Evolutionary conservation across 2,888 invertebrate species (phyloP).

Genomic region (Chesias legatella): DNA sequence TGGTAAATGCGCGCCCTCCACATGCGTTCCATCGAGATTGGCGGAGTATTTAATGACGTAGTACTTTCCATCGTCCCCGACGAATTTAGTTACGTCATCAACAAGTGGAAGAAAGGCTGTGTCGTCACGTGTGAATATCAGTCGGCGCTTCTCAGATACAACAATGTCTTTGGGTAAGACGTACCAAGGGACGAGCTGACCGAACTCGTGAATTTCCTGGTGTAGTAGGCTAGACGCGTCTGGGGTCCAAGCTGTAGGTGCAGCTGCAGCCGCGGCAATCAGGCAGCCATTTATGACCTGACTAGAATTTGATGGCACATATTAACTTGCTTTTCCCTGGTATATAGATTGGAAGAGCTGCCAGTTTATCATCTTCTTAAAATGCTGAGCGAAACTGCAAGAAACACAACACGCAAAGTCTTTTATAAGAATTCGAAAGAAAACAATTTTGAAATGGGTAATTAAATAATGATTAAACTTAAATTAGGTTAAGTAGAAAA

Average conservation of each 20-base stretch:
- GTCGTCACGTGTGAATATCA: constrained; percentile 43
- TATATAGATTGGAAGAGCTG: constrained; percentile 28
- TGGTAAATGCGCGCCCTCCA: constrained; percentile 45
- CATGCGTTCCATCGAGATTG: constrained; percentile 46
- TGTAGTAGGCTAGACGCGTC: constrained; percentile 40
- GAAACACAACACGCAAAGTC: constrained; percentile 9
- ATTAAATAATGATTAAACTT: constrained; percentile 1
- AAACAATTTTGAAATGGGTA: constrained; percentile 11
- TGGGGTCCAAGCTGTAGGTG: constrained; percentile 31
- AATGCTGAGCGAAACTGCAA: constrained; percentile 1
- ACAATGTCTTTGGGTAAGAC: constrained; percentile 54
- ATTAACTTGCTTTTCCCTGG: no score
- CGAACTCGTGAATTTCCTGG: constrained; percentile 47
- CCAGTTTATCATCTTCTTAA: constrained; percentile 42
- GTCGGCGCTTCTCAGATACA: constrained; percentile 48
- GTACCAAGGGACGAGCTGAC: constrained; percentile 53
- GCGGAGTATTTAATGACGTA: constrained; percentile 54
- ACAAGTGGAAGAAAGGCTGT: constrained; percentile 42
- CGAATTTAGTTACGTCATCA: constrained; percentile 52
- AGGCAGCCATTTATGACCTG: constrained; percentile 39
- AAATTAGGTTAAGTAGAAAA: neutral
- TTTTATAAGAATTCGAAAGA: constrained; percentile 14
- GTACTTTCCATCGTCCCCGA: constrained; percentile 52
- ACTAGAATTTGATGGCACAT: no score
- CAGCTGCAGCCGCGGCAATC: constrained; percentile 28